phyloP scores from a whole-genome alignment of 1,140 invertebrate species.

The Drosophila sucinea region DNA sequence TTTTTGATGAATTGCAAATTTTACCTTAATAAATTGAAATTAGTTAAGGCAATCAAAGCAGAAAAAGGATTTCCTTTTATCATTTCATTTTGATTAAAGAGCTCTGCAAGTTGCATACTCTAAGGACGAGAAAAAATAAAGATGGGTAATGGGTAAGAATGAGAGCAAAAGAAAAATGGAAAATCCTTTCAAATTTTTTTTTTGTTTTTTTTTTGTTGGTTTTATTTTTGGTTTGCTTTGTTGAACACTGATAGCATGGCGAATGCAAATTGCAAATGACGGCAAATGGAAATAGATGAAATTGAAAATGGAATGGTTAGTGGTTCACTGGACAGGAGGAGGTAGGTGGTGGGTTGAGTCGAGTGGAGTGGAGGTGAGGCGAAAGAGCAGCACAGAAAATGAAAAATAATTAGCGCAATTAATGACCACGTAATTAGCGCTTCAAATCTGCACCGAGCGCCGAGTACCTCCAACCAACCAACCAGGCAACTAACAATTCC shows the following conservation, averaged over 20 bases:
- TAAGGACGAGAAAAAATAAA: no score
- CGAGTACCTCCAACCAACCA: neutral
- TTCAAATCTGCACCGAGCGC: slow-evolving; percentile 56
- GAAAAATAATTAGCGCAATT: slow-evolving; percentile 82
- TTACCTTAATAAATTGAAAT: slow-evolving; percentile 6
- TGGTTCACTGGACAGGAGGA: neutral
- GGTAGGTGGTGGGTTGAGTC: neutral
- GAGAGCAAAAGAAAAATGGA: no score
- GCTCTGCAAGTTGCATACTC: no score
- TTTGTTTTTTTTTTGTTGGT: neutral
- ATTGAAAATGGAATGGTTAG: slow-evolving; percentile 65
- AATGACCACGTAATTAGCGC: slow-evolving; percentile 82
- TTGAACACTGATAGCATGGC: slow-evolving; percentile 8
- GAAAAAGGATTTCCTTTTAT: slow-evolving; percentile 2
- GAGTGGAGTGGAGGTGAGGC: no score
- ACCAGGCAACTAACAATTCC: neutral
- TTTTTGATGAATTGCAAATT: slow-evolving; percentile 13
- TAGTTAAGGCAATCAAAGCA: slow-evolving; percentile 8
- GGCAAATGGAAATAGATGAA: slow-evolving; percentile 70
- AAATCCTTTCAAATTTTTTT: no score
- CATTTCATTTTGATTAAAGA: neutral
- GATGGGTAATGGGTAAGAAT: no score
- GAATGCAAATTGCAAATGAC: slow-evolving; percentile 59
- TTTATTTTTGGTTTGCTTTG: neutral
- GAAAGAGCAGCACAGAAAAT: slow-evolving; percentile 56